Evolutionary conservation across 2,888 invertebrate genomes (phyloP), one percentile per base, ranked within the genome.

Genomic region (Clistopyga incitator): DNA sequence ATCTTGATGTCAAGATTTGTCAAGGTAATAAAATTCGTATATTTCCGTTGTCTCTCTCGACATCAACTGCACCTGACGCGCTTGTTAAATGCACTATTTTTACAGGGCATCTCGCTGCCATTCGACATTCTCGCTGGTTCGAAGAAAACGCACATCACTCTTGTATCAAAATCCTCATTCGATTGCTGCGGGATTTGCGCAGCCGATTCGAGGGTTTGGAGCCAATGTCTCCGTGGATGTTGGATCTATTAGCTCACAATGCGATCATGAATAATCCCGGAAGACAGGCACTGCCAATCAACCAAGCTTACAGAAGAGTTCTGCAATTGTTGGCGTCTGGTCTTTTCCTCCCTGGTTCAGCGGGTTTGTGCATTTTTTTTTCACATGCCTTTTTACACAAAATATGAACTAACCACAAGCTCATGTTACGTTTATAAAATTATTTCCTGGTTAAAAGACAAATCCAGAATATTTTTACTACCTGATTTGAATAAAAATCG

Each of bases 131-230:
- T 81, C 96, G 98, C 38, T 99, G 99, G 99, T 99, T 99, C 93
- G 99, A 99, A 92, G 99, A 99, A 93, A 98, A 99, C 91, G 98
- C 98, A 0, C 98, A 98, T 92, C 99, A 99, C 93, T 98, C 99
- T 6, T 98, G 98, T 25, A 98, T 99, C 82, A 99, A 99, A 95
- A 98, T 98, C 6, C 94, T 99, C 15, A 98, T 99, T 88, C 96
- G 99, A 1, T 95, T 99, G 29, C 94, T 99, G n/a, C 96, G 98
- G 84, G 99, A 99, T 94, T 95, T 99, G 90, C 96, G 97, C 88
- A 95, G 95, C 74, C 95, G 99, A 18, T 99, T 98, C 94, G 96
- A 97, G 85, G 99, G 99, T 0, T 96, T 99, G 82, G 96, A 97
- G 83, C 97, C 98, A 0, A 94, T 99, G 10, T 98, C 98, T 0